These are phyloP conservation scores for Neolamprologus sp. DNA, from an alignment of 2,113 vertebrate genomes.

Conservation along the genomic window DNA sequence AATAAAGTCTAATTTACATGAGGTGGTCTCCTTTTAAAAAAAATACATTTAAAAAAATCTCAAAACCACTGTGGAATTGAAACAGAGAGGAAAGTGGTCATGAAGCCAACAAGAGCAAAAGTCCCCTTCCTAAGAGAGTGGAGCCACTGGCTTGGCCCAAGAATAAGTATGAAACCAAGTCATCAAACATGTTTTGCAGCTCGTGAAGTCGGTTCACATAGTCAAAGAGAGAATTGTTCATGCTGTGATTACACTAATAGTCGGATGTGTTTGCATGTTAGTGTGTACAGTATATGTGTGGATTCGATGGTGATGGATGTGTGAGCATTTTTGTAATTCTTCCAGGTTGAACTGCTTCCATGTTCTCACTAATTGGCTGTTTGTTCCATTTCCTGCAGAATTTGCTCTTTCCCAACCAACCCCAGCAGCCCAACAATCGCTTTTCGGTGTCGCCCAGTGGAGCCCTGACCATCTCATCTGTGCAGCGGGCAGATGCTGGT, in stretches of 20 bases:
- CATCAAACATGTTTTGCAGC: neutral
- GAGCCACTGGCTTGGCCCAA: slow-evolving; percentile 35
- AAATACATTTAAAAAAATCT: neutral
- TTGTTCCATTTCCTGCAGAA: slow-evolving; percentile 74
- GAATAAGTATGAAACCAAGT: slow-evolving; percentile 5
- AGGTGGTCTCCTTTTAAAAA: neutral
- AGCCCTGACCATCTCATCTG: slow-evolving; percentile 89
- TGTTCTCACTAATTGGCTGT: slow-evolving; percentile 20
- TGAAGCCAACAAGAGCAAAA: slow-evolving; percentile 1
- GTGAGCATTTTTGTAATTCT: slow-evolving; percentile 1
- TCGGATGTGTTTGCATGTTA: neutral
- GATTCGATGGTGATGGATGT: neutral
- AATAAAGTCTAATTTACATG: neutral
- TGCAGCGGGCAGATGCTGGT: slow-evolving; percentile 88
- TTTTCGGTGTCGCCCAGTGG: slow-evolving; percentile 90
- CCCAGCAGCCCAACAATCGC: slow-evolving; percentile 89
- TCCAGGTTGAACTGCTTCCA: slow-evolving; percentile 12
- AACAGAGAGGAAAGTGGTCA: slow-evolving; percentile 14
- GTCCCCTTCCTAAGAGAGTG: neutral
- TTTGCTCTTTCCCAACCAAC: slow-evolving; percentile 96
- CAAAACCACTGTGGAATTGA: slow-evolving; percentile 1
- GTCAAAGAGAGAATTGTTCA: slow-evolving; percentile 4
- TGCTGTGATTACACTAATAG: neutral
- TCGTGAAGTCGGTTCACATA: slow-evolving; percentile 1
- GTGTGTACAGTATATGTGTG: neutral